These are phyloP conservation scores for Villa cingulata DNA, from an alignment of 2,888 invertebrate species.

Conservation along the genomic window DNA sequence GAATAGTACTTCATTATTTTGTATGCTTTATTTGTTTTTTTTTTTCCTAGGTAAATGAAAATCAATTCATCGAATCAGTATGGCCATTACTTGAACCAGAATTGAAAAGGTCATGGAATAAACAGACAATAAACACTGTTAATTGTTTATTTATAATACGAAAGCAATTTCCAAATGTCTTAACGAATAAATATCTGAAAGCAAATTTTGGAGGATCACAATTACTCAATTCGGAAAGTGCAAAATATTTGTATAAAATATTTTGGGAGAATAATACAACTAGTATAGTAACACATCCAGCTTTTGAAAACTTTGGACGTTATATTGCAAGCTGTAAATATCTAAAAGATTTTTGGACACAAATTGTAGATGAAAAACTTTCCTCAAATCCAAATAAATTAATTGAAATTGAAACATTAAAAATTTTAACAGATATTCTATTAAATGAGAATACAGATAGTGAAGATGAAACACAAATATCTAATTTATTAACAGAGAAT, in stretches of 20 bases:
- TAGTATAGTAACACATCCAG: constrained; percentile 45
- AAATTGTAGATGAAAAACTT: constrained; percentile 37
- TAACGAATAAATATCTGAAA: constrained; percentile 42
- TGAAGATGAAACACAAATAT: constrained; percentile 39
- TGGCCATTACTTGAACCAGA: constrained; percentile 49
- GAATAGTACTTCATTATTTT: neutral
- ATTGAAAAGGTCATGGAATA: constrained; percentile 46
- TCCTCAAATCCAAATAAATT: constrained; percentile 43
- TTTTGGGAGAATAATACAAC: constrained; percentile 41
- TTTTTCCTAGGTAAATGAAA: constrained; percentile 36
- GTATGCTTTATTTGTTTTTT: too few species aligned
- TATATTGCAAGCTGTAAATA: constrained; percentile 41
- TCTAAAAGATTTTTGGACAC: constrained; percentile 43
- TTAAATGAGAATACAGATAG: constrained; percentile 27
- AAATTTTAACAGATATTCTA: constrained; percentile 45
- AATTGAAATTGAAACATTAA: constrained; percentile 45
- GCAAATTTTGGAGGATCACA: constrained; percentile 43
- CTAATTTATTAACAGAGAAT: constrained; percentile 47
- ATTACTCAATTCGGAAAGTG: constrained; percentile 45
- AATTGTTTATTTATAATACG: constrained; percentile 42
- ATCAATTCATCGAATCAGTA: constrained; percentile 41
- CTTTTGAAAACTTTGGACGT: constrained; percentile 46
- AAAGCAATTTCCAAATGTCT: constrained; percentile 37
- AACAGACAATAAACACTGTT: constrained; percentile 51
- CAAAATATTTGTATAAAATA: constrained; percentile 43